Evolutionary conservation across 2,113 vertebrate species (phyloP), one percentile per base, ranked within the genome.

Genomic region (Nyctibius bracteatus): DNA sequence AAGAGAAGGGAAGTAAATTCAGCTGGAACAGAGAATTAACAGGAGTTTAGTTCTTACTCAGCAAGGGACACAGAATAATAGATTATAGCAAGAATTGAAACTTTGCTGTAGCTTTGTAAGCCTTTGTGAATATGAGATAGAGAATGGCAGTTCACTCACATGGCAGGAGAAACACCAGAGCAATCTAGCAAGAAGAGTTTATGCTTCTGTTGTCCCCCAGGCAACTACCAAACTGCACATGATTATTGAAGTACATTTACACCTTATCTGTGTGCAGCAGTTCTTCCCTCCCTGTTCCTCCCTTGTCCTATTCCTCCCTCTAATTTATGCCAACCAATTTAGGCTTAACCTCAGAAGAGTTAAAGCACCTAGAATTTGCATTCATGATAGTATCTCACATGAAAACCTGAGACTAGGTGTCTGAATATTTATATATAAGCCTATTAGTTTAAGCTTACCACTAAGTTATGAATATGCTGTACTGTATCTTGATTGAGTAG

Each of bases 381-480:
- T 73, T 57, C 10, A 1, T 18, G 25, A 46, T 54, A 65, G 33
- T 23, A 24, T 68, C 11, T 86, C 44, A 11, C 35, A 10, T 23
- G 31, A 72, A 73, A 80, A n/a, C 28, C 37, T 21, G 3, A 33
- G 27, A 28, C 15, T 12, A 59, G 11, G 11, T 51, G 10, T 39
- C 47, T 59, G 19, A 63, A 7, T 23, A 11, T 14, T 43, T 24
- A 15, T 25, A 16, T 12, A 3, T 37, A 80, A 86, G 30, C 8
- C 37, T 30, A 22, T 14, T 67, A 47, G 71, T 49, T 80, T 27
- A 67, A 43, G 47, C 97, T 98, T 97, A 98, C 98, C 96, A 98
- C 96, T 15, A 98, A 77, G 27, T 96, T 97, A 68, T 98, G 96
- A 61, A 98, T 98, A 58, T 98, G 96, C 49, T 96, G 92, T 33